These are phyloP conservation scores for Triops longicaudatus DNA, from an alignment of 1,140 invertebrate genomes.

Conservation along the genomic window DNA sequence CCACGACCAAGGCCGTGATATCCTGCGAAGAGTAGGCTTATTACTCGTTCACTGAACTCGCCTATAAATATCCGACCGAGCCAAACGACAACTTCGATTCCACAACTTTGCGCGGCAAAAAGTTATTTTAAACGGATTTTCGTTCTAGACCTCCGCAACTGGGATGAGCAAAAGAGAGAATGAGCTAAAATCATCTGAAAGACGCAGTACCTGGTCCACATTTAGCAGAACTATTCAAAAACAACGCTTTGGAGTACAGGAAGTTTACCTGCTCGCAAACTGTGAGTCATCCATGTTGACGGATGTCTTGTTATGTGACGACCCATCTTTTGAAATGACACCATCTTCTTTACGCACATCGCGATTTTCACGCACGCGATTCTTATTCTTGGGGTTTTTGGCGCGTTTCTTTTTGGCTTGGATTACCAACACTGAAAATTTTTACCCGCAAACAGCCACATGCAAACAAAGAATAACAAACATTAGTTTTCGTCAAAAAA, in stretches of 20 bases:
- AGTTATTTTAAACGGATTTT: too few relatives aligned
- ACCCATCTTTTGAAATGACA: constrained; percentile 10
- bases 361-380: background rate
- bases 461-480: constrained; percentile 12
- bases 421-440: constrained; percentile 23
- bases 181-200: background rate
- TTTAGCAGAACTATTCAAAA: background rate
- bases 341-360: constrained; percentile 21
- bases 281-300: constrained; percentile 15
- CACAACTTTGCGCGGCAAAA: too few relatives aligned
- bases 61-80: background rate
- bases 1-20: background rate
- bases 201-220: background rate
- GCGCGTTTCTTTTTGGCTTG: constrained; percentile 27
- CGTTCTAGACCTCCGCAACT: too few relatives aligned
- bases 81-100: background rate
- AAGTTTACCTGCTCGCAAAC: background rate
- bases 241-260: background rate
- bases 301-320: background rate
- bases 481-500: background rate
- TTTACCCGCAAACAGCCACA: constrained; percentile 13
- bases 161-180: background rate
- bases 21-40: background rate
- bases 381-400: constrained; percentile 24
- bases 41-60: background rate